Percentiles rank a stretch among this genome's conserved stretches.
Conservation (phyloP, 2,888 invertebrate species). For the Strigamia maritima region DNA sequence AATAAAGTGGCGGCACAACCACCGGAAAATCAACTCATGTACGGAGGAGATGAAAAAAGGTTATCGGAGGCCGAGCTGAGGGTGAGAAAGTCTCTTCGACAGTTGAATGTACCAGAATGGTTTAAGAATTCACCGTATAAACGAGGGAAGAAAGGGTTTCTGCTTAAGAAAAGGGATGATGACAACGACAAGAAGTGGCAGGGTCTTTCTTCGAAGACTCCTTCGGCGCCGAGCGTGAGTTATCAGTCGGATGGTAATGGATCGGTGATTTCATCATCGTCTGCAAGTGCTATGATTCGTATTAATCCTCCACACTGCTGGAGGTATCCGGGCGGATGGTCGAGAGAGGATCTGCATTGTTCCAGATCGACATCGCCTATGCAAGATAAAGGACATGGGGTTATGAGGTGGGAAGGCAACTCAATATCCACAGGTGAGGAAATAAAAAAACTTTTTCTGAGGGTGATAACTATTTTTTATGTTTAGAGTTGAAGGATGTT, state of each 20-base stretch:
- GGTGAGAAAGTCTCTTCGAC: constrained; percentile 87
- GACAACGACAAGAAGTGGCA: background rate
- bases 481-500: too few species aligned
- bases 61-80: constrained; percentile 92
- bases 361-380: background rate
- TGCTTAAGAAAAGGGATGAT: background rate
- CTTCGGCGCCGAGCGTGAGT: constrained; percentile 43
- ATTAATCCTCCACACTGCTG: constrained; percentile 7
- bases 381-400: background rate
- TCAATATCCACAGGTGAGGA: constrained; percentile 42
- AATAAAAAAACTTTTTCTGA: too few species aligned
- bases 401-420: background rate
- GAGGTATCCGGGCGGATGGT: constrained; percentile 5
- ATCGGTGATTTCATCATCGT: background rate
- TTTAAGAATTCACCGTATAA: constrained; percentile 70
- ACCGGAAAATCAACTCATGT: constrained; percentile 82
- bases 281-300: background rate
- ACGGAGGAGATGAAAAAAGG: constrained; percentile 60
- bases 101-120: constrained; percentile 94
- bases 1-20: constrained; percentile 84
- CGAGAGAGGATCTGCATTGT: background rate
- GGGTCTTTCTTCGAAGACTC: constrained; percentile 43
- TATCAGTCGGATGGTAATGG: background rate
- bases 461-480: too few species aligned
- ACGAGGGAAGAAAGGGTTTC: constrained; percentile 40